Evolutionary conservation across 2,888 invertebrate species (phyloP).

Genomic region (Bedellia somnulentella): DNA sequence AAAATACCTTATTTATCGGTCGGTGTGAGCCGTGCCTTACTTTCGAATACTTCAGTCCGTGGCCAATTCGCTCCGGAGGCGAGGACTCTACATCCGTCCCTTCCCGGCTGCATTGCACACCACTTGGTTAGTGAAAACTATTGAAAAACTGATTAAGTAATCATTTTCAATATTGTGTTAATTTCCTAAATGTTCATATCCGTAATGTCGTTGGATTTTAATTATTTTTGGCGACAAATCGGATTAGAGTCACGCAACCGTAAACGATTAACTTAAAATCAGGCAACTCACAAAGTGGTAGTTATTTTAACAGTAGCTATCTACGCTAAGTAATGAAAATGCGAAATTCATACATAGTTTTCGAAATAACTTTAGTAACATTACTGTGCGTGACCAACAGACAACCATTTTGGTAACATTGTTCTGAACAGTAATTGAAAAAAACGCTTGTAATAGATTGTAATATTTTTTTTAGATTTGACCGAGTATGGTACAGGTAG

Average conservation of each 20-base stretch:
- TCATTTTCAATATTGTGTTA: background rate
- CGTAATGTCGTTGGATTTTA: too few relatives aligned
- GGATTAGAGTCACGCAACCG: background rate
- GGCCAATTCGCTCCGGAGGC: background rate
- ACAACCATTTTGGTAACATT: too few relatives aligned
- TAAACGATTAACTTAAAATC: constrained; percentile 26
- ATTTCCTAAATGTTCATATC: too few relatives aligned
- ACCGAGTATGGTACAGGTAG: too few relatives aligned
- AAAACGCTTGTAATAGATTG: too few relatives aligned
- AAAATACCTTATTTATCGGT: constrained; percentile 1
- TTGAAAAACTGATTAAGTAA: background rate
- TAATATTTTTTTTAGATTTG: too few relatives aligned
- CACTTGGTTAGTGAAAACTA: background rate
- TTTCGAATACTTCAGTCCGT: background rate
- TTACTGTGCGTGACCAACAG: too few relatives aligned
- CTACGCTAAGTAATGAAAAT: constrained; percentile 24
- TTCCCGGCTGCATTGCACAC: background rate
- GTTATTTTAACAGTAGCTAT: constrained; percentile 18
- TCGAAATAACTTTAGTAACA: too few relatives aligned
- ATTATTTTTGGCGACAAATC: background rate
- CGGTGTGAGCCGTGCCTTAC: constrained; percentile 1
- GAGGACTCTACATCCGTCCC: constrained; percentile 1
- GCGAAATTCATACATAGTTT: too few relatives aligned
- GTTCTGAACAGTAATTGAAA: too few relatives aligned
- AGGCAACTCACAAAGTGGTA: constrained; percentile 21